Percentiles rank a stretch among this genome's conserved stretches.
These are phyloP conservation scores for Eriosoma lanigerum DNA, from an alignment of 1,140 invertebrate species.

Conservation along the genomic window DNA sequence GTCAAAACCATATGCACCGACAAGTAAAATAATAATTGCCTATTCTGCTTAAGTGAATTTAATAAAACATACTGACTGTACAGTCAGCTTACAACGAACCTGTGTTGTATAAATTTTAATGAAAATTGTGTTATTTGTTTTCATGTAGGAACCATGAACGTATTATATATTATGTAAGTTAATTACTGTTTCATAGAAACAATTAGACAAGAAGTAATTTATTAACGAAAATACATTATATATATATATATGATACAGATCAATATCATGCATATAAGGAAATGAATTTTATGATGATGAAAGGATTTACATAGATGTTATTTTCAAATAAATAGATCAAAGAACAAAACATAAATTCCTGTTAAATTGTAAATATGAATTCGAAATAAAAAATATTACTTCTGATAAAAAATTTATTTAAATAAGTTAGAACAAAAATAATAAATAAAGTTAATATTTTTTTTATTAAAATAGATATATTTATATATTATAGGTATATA, in stretches of 20 bases:
- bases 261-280: neutral
- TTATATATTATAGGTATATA: too few relatives aligned
- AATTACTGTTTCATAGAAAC: conserved; percentile 12
- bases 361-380: neutral
- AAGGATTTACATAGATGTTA: neutral
- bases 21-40: neutral
- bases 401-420: neutral
- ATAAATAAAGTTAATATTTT: too few relatives aligned
- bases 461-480: too few relatives aligned
- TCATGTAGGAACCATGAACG: neutral
- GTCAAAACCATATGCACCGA: too few relatives aligned
- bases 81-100: neutral
- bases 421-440: too few relatives aligned
- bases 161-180: neutral
- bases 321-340: neutral
- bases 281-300: neutral
- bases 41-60: neutral
- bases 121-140: neutral
- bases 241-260: too few relatives aligned
- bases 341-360: neutral
- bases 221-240: neutral
- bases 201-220: conserved; percentile 43
- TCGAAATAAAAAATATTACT: neutral
- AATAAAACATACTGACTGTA: conserved; percentile 1
- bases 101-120: neutral